These are phyloP conservation scores for Lampris incognitus DNA, from an alignment of 2,113 vertebrate species.

Conservation along the genomic window DNA sequence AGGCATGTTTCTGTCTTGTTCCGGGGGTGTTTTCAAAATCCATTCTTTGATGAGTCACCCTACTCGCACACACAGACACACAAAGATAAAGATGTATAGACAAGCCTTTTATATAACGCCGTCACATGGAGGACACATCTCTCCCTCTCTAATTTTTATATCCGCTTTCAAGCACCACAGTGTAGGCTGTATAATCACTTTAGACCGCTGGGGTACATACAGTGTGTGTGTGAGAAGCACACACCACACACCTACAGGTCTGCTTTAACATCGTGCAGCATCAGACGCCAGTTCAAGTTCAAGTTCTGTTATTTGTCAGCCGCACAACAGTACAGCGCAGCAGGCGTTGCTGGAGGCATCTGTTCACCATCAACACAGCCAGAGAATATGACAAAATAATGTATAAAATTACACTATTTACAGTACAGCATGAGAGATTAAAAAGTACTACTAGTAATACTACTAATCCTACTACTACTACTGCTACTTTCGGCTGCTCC, in stretches of 20 bases:
- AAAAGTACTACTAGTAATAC: no score
- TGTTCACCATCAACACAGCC: no score
- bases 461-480: no score
- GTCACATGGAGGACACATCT: background rate
- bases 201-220: background rate
- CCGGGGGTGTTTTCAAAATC: slow-evolving; percentile 9
- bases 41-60: slow-evolving; percentile 8
- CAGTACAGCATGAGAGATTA: no score
- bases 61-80: background rate
- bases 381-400: no score
- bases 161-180: background rate
- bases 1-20: slow-evolving; percentile 6
- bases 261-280: slow-evolving; percentile 1
- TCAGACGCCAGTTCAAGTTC: no score
- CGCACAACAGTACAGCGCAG: no score
- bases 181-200: background rate
- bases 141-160: background rate
- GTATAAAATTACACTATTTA: no score
- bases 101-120: background rate
- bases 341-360: no score
- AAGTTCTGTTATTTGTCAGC: no score
- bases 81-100: background rate
- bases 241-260: background rate
- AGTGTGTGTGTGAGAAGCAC: background rate
- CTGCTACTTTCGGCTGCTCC: no score